These are phyloP conservation scores for Pocillopora verrucosa DNA, from an alignment of 64 coral and sea anemone genomes.

Conservation along the genomic window DNA sequence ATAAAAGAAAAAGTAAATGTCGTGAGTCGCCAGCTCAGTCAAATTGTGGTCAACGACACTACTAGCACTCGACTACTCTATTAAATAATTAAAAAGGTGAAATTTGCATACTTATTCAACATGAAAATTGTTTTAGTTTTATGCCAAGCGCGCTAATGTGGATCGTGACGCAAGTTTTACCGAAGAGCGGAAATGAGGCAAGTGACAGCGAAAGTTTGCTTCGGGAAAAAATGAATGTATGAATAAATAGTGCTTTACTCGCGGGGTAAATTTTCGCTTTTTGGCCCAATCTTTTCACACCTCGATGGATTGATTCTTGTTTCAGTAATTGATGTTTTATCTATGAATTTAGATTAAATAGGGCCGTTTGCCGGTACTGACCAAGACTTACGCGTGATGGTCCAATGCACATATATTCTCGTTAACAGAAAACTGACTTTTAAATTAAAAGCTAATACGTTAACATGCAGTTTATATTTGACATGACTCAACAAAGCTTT, in stretches of 20 bases:
- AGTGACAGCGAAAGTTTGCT: not conserved
- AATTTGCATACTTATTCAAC: slow-evolving; percentile 35
- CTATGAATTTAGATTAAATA: not conserved
- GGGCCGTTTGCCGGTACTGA: not conserved
- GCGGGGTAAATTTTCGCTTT: not conserved
- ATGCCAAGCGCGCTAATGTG: not conserved
- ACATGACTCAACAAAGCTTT: not conserved
- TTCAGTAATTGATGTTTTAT: not conserved
- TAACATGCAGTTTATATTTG: not conserved
- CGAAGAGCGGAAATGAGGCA: not conserved
- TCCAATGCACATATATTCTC: not conserved
- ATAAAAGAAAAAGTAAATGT: too few relatives aligned
- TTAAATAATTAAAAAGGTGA: slow-evolving; percentile 23
- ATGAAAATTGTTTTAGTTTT: slow-evolving; percentile 22
- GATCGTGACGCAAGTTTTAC: slow-evolving; percentile 32
- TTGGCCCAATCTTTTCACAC: not conserved
- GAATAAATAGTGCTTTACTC: not conserved
- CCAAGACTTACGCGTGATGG: not conserved
- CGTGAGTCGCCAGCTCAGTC: not conserved
- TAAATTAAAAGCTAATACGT: not conserved
- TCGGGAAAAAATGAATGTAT: not conserved
- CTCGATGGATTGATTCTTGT: not conserved
- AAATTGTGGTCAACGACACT: not conserved
- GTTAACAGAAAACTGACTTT: not conserved
- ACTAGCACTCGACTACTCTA: slow-evolving; percentile 15